Evolutionary conservation across 2,888 invertebrate species (phyloP).

Genomic region (Strigamia crassipes): DNA sequence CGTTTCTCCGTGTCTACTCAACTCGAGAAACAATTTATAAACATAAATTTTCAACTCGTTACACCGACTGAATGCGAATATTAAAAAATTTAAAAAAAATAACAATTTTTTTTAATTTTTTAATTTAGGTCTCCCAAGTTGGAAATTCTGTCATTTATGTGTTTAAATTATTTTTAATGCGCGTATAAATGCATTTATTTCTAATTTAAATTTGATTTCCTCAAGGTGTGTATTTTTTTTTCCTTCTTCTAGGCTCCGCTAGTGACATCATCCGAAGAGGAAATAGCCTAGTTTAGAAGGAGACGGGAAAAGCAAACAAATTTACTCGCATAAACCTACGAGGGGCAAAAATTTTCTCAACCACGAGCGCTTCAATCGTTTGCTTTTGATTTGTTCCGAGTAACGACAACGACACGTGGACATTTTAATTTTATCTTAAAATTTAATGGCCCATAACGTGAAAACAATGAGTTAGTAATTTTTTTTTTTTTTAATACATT

Average conservation of each 20-base stretch:
- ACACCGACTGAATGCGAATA: not conserved
- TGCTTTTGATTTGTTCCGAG: not conserved
- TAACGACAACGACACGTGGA: slow-evolving; percentile 19
- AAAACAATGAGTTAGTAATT: not conserved
- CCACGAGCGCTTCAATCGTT: not conserved
- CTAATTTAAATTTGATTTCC: not conserved
- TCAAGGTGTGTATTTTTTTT: not conserved
- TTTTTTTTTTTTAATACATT: not conserved
- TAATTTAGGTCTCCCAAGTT: not conserved
- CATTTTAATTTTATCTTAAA: not conserved
- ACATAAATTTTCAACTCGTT: not conserved
- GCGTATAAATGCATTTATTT: not conserved
- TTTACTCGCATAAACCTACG: too few relatives aligned
- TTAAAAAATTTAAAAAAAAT: too few relatives aligned
- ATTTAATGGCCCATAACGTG: slow-evolving; percentile 3
- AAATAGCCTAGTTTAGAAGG: slow-evolving; percentile 12
- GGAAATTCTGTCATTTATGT: not conserved
- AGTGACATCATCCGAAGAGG: not conserved
- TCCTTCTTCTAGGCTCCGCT: not conserved
- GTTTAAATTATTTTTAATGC: too few relatives aligned
- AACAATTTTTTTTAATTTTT: too few relatives aligned
- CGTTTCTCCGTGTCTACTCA: not conserved
- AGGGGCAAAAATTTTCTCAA: not conserved
- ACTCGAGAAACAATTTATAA: not conserved
- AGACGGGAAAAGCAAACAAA: slow-evolving; percentile 13